phyloP scores from a whole-genome alignment of 2,113 vertebrate genomes.

The Rhagologus leucostigma region DNA sequence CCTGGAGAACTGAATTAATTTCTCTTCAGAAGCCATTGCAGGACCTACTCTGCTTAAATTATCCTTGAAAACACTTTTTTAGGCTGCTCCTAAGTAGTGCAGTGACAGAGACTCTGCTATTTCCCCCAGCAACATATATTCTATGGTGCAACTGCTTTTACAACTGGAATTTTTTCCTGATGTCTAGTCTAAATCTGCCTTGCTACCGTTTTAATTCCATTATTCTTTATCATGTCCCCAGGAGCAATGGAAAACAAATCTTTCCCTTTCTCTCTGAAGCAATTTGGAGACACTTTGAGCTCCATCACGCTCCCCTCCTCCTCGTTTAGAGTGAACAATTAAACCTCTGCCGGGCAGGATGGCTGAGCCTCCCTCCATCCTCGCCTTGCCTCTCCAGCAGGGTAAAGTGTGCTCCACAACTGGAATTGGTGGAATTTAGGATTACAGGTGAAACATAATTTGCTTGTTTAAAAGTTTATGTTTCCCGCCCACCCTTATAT shows the following conservation, averaged over 20 bases:
- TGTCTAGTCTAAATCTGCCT: not conserved
- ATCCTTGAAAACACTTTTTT: not conserved
- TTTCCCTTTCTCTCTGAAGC: not conserved
- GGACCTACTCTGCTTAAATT: not conserved
- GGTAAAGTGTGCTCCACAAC: rapidly evolving
- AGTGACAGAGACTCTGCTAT: not conserved
- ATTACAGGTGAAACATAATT: not conserved
- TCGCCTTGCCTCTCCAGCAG: not conserved
- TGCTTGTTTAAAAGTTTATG: not conserved
- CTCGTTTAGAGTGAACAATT: not conserved
- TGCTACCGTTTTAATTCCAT: not conserved
- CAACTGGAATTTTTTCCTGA: not conserved
- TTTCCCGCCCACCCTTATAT: not conserved
- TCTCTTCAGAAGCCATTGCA: not conserved
- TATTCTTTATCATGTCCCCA: not conserved
- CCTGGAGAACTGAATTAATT: not conserved
- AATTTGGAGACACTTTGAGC: not conserved
- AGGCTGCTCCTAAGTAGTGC: not conserved
- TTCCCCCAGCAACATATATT: not conserved
- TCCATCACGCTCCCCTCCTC: not conserved
- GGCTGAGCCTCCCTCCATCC: not conserved
- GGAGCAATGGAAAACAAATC: slow-evolving; percentile 9
- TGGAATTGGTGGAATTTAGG: not conserved
- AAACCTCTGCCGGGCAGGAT: not conserved
- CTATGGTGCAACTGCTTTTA: not conserved